Evolutionary conservation across 2,113 vertebrate genomes (phyloP).

Genomic region (Phasianus colchicus): DNA sequence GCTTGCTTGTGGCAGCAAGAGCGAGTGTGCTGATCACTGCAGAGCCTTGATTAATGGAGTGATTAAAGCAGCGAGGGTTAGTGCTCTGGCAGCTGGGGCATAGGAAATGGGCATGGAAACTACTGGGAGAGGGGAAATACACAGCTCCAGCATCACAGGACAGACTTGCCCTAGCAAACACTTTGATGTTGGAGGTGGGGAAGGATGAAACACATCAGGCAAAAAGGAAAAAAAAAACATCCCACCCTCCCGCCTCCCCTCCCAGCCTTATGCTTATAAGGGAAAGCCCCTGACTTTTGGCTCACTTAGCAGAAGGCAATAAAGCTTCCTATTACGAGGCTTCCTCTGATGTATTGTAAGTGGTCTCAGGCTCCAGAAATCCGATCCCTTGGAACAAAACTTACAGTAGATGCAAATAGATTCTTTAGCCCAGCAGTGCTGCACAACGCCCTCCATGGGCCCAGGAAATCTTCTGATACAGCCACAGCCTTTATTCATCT

Average conservation of each 20-base stretch:
- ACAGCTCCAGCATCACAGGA: slow-evolving; percentile 62
- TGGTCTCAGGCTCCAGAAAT: slow-evolving; percentile 71
- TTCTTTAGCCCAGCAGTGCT: background rate
- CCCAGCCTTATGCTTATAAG: slow-evolving; percentile 28
- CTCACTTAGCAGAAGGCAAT: slow-evolving; percentile 65
- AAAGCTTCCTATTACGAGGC: slow-evolving; percentile 67
- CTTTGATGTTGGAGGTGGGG: slow-evolving; percentile 74
- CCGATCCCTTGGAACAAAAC: slow-evolving; percentile 54
- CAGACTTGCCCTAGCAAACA: slow-evolving; percentile 59
- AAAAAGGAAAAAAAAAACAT: slow-evolving; percentile 46
- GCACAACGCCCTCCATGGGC: background rate
- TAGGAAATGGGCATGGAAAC: slow-evolving; percentile 72
- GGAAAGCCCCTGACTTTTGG: slow-evolving; percentile 61
- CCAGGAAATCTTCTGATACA: slow-evolving; percentile 16
- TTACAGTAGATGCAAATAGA: slow-evolving; percentile 42
- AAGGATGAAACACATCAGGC: slow-evolving; percentile 75
- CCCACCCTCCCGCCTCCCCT: background rate
- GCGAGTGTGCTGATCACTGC: slow-evolving; percentile 52
- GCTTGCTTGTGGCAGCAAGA: slow-evolving; percentile 64
- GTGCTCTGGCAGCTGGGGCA: slow-evolving; percentile 68
- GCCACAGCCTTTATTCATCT: background rate
- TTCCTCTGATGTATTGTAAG: slow-evolving; percentile 68
- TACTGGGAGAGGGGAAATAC: slow-evolving; percentile 67
- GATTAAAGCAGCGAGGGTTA: slow-evolving; percentile 69
- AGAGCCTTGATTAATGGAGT: slow-evolving; percentile 72